Percentiles rank a stretch among this genome's conserved stretches.
phyloP scores from a whole-genome alignment of 2,888 invertebrate species.

The Tridacna gigas region DNA sequence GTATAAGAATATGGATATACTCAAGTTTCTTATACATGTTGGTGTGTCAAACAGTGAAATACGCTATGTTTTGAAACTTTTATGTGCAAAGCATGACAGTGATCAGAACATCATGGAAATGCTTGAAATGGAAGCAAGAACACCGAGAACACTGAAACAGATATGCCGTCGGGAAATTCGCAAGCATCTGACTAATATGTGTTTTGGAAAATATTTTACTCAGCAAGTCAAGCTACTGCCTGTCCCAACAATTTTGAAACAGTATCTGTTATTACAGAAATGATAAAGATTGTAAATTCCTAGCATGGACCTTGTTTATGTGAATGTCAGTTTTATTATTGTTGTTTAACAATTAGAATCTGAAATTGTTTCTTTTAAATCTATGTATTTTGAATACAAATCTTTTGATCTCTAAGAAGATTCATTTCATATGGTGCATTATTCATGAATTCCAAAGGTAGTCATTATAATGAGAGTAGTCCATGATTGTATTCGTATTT shows the following conservation, averaged over 20 bases:
- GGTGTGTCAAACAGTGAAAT: slow-evolving; percentile 75
- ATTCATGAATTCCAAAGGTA: not conserved
- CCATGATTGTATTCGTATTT: too few relatives aligned
- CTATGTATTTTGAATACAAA: not conserved
- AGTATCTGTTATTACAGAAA: slow-evolving; percentile 68
- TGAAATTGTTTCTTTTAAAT: not conserved
- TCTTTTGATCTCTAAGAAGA: not conserved
- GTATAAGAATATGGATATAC: slow-evolving; percentile 76
- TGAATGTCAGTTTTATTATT: not conserved
- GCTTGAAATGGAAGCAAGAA: slow-evolving; percentile 72
- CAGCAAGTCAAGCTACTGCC: slow-evolving; percentile 72
- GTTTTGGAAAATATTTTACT: slow-evolving; percentile 75
- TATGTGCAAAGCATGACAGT: slow-evolving; percentile 70
- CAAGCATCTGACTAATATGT: slow-evolving; percentile 67
- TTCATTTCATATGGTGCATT: not conserved
- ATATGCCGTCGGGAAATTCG: slow-evolving; percentile 73
- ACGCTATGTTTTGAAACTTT: slow-evolving; percentile 74
- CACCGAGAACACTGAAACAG: slow-evolving; percentile 74
- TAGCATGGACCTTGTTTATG: not conserved
- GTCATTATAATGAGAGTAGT: too few relatives aligned
- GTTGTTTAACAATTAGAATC: not conserved
- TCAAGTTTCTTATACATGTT: slow-evolving; percentile 73
- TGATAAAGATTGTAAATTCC: not conserved
- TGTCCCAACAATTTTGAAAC: slow-evolving; percentile 74
- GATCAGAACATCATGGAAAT: slow-evolving; percentile 69